These are phyloP conservation scores for Rhinophrynus dorsalis DNA, from an alignment of 2,797 vertebrate genomes.

Conservation along the genomic window DNA sequence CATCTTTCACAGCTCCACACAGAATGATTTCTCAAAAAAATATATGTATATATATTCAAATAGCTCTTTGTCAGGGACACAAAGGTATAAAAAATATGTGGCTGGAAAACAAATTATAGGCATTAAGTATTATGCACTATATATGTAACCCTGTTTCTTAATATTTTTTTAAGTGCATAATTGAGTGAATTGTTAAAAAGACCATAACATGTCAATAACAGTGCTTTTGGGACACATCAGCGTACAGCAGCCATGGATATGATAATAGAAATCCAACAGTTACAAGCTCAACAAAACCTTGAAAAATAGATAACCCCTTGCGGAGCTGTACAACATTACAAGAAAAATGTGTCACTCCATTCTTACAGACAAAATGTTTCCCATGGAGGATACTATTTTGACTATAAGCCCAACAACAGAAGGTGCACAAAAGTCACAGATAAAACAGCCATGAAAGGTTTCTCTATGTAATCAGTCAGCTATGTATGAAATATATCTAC, in stretches of 20 bases:
- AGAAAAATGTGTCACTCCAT: slow-evolving; percentile 27
- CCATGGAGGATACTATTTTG: slow-evolving; percentile 36
- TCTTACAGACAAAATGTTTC: slow-evolving; percentile 33
- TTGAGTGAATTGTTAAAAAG: slow-evolving; percentile 81
- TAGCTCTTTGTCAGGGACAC: no score
- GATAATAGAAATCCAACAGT: slow-evolving; percentile 57
- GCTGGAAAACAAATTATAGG: no score
- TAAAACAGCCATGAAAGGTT: slow-evolving; percentile 27
- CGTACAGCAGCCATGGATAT: slow-evolving; percentile 47
- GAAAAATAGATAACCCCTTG: slow-evolving; percentile 51
- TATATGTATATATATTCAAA: no score
- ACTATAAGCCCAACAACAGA: slow-evolving; percentile 30
- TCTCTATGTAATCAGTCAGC: slow-evolving; percentile 24
- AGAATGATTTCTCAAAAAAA: no score
- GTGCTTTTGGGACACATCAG: slow-evolving; percentile 56
- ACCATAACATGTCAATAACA: slow-evolving; percentile 70
- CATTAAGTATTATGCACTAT: no score
- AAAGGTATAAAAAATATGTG: no score
- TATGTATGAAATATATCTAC: slow-evolving; percentile 12
- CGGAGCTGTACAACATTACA: slow-evolving; percentile 19
- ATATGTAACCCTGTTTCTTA: not conserved
- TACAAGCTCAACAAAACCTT: slow-evolving; percentile 44
- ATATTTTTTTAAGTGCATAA: slow-evolving; percentile 73
- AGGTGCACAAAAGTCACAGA: slow-evolving; percentile 18
- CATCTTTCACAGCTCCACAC: no score